Evolutionary conservation across 2,113 vertebrate species (phyloP).

Genomic region (Xyliphius kryptos): DNA sequence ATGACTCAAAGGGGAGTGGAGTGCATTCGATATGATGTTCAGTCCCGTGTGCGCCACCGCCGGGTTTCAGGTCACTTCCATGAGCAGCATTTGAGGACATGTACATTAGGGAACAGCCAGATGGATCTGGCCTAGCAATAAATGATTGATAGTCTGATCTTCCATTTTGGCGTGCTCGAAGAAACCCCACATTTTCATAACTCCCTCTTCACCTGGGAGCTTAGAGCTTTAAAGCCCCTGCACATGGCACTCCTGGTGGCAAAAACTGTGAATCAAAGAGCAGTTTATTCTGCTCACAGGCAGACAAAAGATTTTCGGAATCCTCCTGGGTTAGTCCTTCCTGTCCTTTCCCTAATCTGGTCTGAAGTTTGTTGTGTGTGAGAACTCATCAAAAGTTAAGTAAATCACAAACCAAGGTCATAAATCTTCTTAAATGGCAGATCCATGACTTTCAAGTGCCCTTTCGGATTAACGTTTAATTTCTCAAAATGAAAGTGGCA

Average conservation of each 20-base stretch:
- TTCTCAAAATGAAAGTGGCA: slow-evolving; percentile 11
- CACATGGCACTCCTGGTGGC: neutral
- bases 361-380: slow-evolving; percentile 17
- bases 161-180: slow-evolving; percentile 21
- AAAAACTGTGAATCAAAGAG: slow-evolving; percentile 4
- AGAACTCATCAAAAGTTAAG: slow-evolving; percentile 27
- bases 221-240: neutral
- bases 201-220: slow-evolving; percentile 1
- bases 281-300: slow-evolving; percentile 5
- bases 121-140: slow-evolving; percentile 4
- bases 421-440: slow-evolving; percentile 37
- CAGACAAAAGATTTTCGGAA: neutral
- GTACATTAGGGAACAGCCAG: slow-evolving; percentile 9
- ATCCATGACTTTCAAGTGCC: slow-evolving; percentile 17
- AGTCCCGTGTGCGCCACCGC: slow-evolving; percentile 5
- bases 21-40: slow-evolving; percentile 18
- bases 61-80: slow-evolving; percentile 21
- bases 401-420: slow-evolving; percentile 22
- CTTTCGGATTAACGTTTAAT: slow-evolving; percentile 33
- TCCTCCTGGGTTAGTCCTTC: neutral
- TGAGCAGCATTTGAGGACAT: slow-evolving; percentile 11
- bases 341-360: slow-evolving; percentile 7
- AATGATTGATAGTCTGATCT: slow-evolving; percentile 28
- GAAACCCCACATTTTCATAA: slow-evolving; percentile 22
- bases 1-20: neutral